Evolutionary conservation across 2,797 vertebrate genomes (phyloP), one percentile per base, ranked within the genome.

Genomic region (Sparidentex hasta): DNA sequence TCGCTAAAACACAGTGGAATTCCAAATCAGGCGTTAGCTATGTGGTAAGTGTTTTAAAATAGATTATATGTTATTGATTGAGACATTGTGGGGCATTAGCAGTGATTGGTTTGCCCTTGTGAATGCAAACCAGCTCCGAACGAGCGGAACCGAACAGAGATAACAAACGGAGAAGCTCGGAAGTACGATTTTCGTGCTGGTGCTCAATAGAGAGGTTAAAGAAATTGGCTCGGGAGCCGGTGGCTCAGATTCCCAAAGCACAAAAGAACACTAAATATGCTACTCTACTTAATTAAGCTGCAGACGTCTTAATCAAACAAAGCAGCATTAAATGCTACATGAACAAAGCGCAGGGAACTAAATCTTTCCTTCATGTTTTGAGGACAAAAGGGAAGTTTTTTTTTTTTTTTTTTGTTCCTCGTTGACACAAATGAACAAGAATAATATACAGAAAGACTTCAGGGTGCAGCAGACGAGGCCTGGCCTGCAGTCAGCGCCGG

Each of bases 21-120:
- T 88, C 74, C 71, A 91, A 93, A 91, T 90, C 84, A 84, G 81
- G 82, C 62, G 88, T 93, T 91, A 91, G 87, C 83, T 78, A 23
- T 65, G 71, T 52, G 79, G 55, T 88, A 88, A 90, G 86, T 89
- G 87, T 85, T 90, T 90, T 89, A 79, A 86, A 89, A 85, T 75
- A 81, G 83, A 90, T 88, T 80, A 81, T 80, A 51, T 81, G 33
- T 86, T 87, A 91, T 93, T 83, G 87, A 91, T 89, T 88, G 84
- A 87, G 77, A 83, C 88, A 71, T 86, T 41, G 76, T 55, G 46
- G 69, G 75, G 59, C 68, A 84, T 92, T 90, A 86, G 75, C 55
- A 25, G 25, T 84, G 84, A 93, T 87, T 87, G 84, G 78, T 78
- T 85, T 65, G 84, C 81, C 80, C 90, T 90, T 88, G 90, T 82